Evolutionary conservation across 2,797 vertebrate genomes (phyloP), one percentile per base, ranked within the genome.

Genomic region (Buceros bicornis): DNA sequence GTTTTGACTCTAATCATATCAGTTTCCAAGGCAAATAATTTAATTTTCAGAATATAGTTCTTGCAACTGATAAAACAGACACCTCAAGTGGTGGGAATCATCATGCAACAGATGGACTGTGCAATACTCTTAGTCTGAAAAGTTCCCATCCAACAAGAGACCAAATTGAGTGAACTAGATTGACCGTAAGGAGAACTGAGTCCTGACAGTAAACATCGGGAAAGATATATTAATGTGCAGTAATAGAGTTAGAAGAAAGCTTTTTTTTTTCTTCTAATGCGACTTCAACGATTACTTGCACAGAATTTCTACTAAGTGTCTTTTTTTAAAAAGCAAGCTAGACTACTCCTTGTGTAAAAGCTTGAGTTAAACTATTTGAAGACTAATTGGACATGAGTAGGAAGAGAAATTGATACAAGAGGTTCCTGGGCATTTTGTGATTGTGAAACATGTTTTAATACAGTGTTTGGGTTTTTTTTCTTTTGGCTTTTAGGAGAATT

Each of bases 141-240:
- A 97, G 37, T n/a, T 92, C 82, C 16, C 54, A 82, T 82, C 73
- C 89, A 83, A 22, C 69, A 90, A 65, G 40, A 95, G 78, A 57
- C 45, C 96, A 89, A 91, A 86, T 81, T 91, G 74, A 60, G 40
- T 62, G 42, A 91, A 82, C 83, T 78, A 74, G 76, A 61, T 47
- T 96, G 93, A 93, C 83, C 37, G 14, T 85, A 92, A 94, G 77
- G 78, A 88, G 94, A 94, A 96, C 70, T 95, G 92, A 92, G 40
- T 88, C 90, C 77, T 92, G 74, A 91, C 94, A 95, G 79, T 94
- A 97, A 97, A 95, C 87, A 91, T 94, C 93, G 84, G 82, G 60
- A 64, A 90, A 96, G 90, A 94, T 66, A 65, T 58, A 96, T 93
- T 92, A 78, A 87, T 80, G 91, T 88, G 76, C 54, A 78, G 74